Percentiles rank a stretch among this genome's conserved stretches.
Conservation (phyloP, 2,797 vertebrate genomes). For the Coregonus ussuriensis region DNA sequence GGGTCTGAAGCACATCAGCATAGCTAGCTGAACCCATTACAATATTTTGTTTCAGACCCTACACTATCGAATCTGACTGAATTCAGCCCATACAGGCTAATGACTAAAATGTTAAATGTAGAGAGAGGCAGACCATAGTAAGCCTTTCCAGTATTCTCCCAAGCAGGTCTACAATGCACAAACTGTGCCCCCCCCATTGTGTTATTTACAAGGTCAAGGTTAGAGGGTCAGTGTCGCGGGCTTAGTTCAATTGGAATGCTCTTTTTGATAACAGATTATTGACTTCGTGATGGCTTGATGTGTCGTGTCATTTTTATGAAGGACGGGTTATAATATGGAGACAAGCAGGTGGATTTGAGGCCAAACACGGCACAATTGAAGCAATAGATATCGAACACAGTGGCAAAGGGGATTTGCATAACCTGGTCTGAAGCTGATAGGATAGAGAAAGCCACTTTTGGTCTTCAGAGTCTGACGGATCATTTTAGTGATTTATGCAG, state of each 20-base stretch:
- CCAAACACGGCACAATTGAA: conserved; percentile 68
- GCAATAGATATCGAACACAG: conserved; percentile 72
- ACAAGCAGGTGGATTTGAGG: conserved; percentile 68
- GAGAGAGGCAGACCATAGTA: conserved; percentile 47
- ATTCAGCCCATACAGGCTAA: conserved; percentile 54
- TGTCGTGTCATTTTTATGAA: conserved; percentile 76
- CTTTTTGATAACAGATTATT: conserved; percentile 74
- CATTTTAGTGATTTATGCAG: conserved; percentile 82
- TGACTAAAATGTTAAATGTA: conserved; percentile 10
- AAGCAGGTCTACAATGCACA: conserved; percentile 63
- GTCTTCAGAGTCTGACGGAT: conserved; percentile 76
- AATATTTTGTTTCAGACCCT: conserved; percentile 54
- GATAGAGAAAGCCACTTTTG: conserved; percentile 71
- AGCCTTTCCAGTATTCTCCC: conserved; percentile 54
- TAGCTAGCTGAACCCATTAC: conserved; percentile 56
- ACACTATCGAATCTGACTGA: conserved; percentile 53
- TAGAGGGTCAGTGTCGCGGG: conserved; percentile 70
- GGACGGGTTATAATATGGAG: conserved; percentile 65
- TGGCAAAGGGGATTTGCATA: conserved; percentile 66
- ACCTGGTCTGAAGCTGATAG: conserved; percentile 75
- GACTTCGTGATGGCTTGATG: conserved; percentile 69
- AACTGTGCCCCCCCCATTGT: conserved; percentile 61
- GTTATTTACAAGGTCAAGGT: conserved; percentile 78
- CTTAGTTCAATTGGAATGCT: conserved; percentile 73
- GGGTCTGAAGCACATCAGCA: conserved; percentile 51